Evolutionary conservation across 2,888 invertebrate genomes (phyloP).

Genomic region (Pollenia amentaria): DNA sequence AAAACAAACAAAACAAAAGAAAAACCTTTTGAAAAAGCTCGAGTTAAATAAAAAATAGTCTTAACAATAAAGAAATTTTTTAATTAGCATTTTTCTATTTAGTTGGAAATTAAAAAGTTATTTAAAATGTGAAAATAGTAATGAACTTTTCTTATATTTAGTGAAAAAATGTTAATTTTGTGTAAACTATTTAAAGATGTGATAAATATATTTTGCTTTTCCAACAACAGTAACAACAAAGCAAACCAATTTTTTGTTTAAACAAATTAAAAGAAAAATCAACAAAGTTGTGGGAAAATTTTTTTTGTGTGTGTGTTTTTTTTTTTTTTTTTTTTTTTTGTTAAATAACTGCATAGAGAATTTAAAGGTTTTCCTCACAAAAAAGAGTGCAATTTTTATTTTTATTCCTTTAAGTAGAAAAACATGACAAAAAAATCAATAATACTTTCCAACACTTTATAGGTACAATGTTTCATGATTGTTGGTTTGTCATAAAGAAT

Average conservation of each 20-base stretch:
- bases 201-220: constrained; percentile 7
- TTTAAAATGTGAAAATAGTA: constrained; percentile 3
- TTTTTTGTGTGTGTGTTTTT: constrained; percentile 6
- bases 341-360: not conserved
- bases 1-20: constrained; percentile 5
- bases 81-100: constrained; percentile 44
- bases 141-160: not conserved
- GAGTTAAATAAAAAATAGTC: constrained; percentile 7
- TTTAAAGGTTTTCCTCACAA: not conserved
- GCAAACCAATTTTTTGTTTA: constrained; percentile 9
- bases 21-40: not conserved
- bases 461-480: constrained; percentile 42
- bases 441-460: constrained; percentile 27
- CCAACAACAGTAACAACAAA: not conserved
- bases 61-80: constrained; percentile 23
- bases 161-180: not conserved
- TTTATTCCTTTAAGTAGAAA: constrained; percentile 1
- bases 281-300: not conserved
- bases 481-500: constrained; percentile 3
- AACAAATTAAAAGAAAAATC: constrained; percentile 30
- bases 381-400: not conserved
- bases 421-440: constrained; percentile 51
- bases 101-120: constrained; percentile 28
- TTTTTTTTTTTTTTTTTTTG: not conserved
- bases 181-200: constrained; percentile 21